Evolutionary conservation across 2,113 vertebrate species (phyloP), one percentile per base, ranked within the genome.

Genomic region (Amblyopsis rosae): DNA sequence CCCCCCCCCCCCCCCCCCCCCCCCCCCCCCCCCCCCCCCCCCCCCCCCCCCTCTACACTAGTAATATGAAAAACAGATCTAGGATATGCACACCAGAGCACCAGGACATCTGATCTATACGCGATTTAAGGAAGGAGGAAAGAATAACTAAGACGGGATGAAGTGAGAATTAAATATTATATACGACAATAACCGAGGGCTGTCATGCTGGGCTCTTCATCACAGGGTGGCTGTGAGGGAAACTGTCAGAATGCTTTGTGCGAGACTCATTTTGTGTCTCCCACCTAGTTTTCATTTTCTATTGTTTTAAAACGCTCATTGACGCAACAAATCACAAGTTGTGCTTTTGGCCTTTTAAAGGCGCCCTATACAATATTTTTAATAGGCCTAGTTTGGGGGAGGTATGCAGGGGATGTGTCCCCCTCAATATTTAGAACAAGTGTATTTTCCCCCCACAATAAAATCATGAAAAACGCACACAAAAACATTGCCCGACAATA

Each of bases 61-160:
- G 13, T 72, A 77, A 76, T 68, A 75, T 81, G 66, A 77, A 81
- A 86, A 87, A 75, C 79, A 82, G 76, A 80, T 72, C 70, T 56
- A 56, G 46, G 70, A 41, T 54, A 63, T 64, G 50, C 60, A 48
- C 80, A 82, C 26, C 26, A 26, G 26, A 26, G 26, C 76, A 72
- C 84, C 73, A 71, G 60, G 80, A 87, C 72, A 86, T 73, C 54
- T 84, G 85, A 87, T 79, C 85, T 70, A 74, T 70, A 72, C 59
- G 69, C 62, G 75, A 60, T 61, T 3, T 56, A 61, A 45, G 54
- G 48, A 12, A 9, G 71, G 74, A 80, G 80, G 76, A 78, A 73
- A 84, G 71, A 82, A 57, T 65, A 78, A 57, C 67, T 65, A 70
- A n/a, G 9, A 55, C 72, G 56, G 65, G 81, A 68, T 59, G 69